These are phyloP conservation scores for Grantiella picta DNA, from an alignment of 2,113 vertebrate genomes.

Conservation along the genomic window DNA sequence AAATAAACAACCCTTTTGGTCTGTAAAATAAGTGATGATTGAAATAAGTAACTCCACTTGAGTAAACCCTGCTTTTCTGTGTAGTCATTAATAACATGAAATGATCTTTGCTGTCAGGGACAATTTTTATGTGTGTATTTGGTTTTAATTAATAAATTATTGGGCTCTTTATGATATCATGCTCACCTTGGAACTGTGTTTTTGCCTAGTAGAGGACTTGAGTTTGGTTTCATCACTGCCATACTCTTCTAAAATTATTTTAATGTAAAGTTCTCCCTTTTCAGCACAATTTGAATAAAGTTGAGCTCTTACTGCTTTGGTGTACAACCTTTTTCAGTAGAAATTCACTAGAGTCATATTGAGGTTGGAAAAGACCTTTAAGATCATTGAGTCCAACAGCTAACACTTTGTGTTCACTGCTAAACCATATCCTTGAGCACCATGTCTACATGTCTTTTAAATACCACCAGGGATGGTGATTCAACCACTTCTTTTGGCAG, in stretches of 20 bases:
- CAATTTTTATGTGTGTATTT: not conserved
- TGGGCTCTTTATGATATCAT: not conserved
- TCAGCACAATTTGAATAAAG: not conserved
- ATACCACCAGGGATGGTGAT: not conserved
- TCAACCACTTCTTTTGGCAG: not conserved
- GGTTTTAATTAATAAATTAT: not conserved
- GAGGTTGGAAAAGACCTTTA: not conserved
- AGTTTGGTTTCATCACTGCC: not conserved
- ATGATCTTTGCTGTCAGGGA: not conserved
- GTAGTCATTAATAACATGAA: not conserved
- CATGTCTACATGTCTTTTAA: accelerated
- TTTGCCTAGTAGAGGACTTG: not conserved
- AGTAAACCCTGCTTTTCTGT: not conserved
- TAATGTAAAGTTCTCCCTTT: not conserved
- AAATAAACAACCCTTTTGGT: not conserved
- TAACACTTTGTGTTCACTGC: not conserved
- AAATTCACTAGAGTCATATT: not conserved
- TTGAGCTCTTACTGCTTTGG: not conserved
- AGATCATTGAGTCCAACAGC: not conserved
- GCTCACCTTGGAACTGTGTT: not conserved
- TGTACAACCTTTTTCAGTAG: not conserved
- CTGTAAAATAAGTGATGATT: not conserved
- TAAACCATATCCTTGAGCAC: not conserved
- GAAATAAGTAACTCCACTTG: not conserved
- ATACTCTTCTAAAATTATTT: not conserved